Evolutionary conservation across 2,113 vertebrate genomes (phyloP).

Genomic region (Solea senegalensis): DNA sequence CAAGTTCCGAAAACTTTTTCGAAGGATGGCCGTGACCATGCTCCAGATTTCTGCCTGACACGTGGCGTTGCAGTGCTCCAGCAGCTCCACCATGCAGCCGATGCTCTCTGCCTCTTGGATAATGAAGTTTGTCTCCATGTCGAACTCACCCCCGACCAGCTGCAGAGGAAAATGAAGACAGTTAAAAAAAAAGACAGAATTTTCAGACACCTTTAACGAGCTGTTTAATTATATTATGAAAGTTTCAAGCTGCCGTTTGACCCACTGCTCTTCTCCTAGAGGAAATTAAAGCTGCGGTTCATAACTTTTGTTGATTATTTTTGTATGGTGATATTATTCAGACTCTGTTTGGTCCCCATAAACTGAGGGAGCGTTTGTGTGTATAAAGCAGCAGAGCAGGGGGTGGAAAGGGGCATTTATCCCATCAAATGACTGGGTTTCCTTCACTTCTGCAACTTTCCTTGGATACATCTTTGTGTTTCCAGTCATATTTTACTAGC

Average conservation of each 20-base stretch:
- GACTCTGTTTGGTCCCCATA: no score
- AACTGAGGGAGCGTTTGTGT: no score
- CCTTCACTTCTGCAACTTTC: no score
- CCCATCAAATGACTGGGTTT: no score
- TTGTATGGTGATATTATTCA: no score
- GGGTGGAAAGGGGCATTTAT: no score
- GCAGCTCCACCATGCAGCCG: slow-evolving; percentile 97
- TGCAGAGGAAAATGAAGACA: slow-evolving; percentile 67
- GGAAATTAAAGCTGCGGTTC: no score
- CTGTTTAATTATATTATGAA: no score
- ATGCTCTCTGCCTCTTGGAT: slow-evolving; percentile 99
- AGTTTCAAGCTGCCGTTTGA: slow-evolving; percentile 17
- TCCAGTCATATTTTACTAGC: no score
- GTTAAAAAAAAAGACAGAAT: neutral
- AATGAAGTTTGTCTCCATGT: slow-evolving; percentile 99
- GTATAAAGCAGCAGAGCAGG: no score
- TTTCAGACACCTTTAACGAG: neutral
- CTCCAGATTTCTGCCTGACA: slow-evolving; percentile 99
- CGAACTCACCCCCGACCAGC: slow-evolving; percentile 98
- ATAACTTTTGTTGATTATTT: no score
- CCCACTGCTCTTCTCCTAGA: neutral
- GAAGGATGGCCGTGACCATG: slow-evolving; percentile 99
- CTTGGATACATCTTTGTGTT: no score
- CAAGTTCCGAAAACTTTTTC: slow-evolving; percentile 97
- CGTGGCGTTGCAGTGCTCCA: slow-evolving; percentile 97